Percentiles rank a stretch among this genome's conserved stretches.
phyloP scores from a whole-genome alignment of 2,888 invertebrate genomes.

The Drosophila emarginata region DNA sequence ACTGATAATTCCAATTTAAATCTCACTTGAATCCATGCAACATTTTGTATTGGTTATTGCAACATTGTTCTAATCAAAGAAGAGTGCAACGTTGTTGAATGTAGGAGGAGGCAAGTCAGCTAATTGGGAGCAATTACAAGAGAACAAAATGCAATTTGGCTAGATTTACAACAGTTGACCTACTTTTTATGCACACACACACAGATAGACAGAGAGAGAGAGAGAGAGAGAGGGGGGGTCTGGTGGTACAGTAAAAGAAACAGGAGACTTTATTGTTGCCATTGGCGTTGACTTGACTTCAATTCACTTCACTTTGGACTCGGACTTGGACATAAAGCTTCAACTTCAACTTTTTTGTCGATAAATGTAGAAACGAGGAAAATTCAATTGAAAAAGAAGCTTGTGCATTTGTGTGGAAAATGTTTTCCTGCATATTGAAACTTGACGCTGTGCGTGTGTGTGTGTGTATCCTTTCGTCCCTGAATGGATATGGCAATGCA shows the following conservation, averaged over 20 bases:
- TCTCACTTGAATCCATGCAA: too few relatives aligned
- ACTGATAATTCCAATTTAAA: not conserved
- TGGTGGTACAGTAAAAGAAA: not conserved
- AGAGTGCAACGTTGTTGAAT: conserved; percentile 9
- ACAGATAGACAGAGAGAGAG: not conserved
- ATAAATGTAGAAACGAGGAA: not conserved
- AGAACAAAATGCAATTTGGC: conserved; percentile 55
- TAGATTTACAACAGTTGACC: conserved; percentile 54
- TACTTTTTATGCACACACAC: conserved; percentile 32
- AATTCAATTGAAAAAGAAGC: conserved; percentile 8
- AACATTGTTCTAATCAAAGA: conserved; percentile 1
- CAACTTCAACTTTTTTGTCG: not conserved
- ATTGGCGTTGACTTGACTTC: conserved; percentile 7
- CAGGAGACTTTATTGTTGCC: not conserved
- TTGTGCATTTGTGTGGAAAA: conserved; percentile 47
- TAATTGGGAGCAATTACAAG: conserved; percentile 66
- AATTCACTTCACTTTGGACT: not conserved
- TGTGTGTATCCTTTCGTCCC: not conserved
- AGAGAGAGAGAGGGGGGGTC: too few relatives aligned
- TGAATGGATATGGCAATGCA: conserved; percentile 55
- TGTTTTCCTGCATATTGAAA: conserved; percentile 60
- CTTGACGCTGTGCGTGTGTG: conserved; percentile 25
- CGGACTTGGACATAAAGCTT: not conserved
- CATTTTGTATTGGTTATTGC: not conserved
- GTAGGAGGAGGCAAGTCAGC: conserved; percentile 14